Evolutionary conservation across 2,113 vertebrate species (phyloP).

Genomic region (Phrynocephalus versicolor): DNA sequence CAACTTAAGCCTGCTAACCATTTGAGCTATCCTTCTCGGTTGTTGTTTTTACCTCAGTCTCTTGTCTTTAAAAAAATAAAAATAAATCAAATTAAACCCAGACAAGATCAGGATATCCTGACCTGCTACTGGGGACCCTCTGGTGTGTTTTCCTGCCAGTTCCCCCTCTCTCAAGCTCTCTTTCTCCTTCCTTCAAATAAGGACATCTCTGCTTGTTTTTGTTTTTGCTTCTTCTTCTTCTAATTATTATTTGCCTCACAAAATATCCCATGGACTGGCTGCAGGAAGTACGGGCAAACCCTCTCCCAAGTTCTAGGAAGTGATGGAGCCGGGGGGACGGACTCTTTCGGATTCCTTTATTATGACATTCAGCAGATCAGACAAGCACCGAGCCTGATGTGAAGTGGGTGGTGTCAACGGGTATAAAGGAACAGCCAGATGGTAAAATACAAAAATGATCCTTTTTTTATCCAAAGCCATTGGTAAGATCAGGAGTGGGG

Average conservation of each 20-base stretch:
- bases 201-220: too few relatives aligned
- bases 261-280: too few relatives aligned
- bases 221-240: neutral
- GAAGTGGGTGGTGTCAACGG: too few relatives aligned
- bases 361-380: too few relatives aligned
- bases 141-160: too few relatives aligned
- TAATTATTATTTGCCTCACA: neutral
- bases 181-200: neutral
- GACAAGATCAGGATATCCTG: neutral
- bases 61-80: neutral
- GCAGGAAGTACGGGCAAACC: neutral
- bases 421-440: slow-evolving; percentile 20
- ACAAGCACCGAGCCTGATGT: too few relatives aligned
- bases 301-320: neutral
- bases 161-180: neutral
- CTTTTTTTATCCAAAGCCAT: slow-evolving; percentile 6
- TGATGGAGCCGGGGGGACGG: neutral
- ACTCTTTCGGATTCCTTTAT: too few relatives aligned
- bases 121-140: neutral
- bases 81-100: too few relatives aligned
- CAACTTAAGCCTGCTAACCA: neutral
- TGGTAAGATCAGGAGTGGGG: slow-evolving; percentile 10
- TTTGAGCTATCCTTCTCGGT: neutral
- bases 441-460: slow-evolving; percentile 60
- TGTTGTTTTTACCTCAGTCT: neutral